These are phyloP conservation scores for Apus apus DNA, from an alignment of 2,113 vertebrate species.

Conservation along the genomic window DNA sequence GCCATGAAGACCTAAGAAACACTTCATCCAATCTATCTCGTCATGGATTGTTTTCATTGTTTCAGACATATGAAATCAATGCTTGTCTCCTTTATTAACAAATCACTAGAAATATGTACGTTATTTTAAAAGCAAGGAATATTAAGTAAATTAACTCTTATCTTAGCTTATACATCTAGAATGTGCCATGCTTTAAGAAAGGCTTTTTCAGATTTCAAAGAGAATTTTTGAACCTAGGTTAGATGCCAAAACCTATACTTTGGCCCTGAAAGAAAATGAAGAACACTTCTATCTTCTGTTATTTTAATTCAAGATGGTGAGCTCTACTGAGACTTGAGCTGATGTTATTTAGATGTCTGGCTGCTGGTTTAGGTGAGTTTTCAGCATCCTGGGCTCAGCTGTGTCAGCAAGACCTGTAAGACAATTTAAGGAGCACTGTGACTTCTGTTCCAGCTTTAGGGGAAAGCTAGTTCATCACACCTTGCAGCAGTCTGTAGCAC, in stretches of 20 bases:
- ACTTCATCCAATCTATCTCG: neutral
- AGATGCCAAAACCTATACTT: neutral
- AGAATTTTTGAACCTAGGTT: neutral
- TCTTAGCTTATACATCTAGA: neutral
- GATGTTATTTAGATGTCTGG: neutral
- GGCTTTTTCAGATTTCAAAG: neutral
- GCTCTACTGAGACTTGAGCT: neutral
- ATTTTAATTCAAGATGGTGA: neutral
- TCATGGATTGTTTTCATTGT: neutral
- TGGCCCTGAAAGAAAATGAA: neutral
- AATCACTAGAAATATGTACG: neutral
- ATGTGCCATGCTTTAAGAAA: neutral
- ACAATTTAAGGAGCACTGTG: neutral
- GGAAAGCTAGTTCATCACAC: neutral
- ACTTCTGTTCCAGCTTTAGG: neutral
- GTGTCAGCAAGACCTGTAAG: neutral
- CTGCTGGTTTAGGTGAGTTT: neutral
- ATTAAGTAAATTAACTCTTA: neutral
- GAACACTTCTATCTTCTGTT: neutral
- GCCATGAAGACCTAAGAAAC: neutral
- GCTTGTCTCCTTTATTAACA: slow-evolving; percentile 2
- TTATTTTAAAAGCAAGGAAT: neutral
- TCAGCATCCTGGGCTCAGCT: neutral
- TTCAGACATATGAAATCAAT: neutral
- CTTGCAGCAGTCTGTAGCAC: neutral